Base-by-base conservation (phyloP, 2,797 vertebrate genomes). In the Vespertilio murinus region DNA sequence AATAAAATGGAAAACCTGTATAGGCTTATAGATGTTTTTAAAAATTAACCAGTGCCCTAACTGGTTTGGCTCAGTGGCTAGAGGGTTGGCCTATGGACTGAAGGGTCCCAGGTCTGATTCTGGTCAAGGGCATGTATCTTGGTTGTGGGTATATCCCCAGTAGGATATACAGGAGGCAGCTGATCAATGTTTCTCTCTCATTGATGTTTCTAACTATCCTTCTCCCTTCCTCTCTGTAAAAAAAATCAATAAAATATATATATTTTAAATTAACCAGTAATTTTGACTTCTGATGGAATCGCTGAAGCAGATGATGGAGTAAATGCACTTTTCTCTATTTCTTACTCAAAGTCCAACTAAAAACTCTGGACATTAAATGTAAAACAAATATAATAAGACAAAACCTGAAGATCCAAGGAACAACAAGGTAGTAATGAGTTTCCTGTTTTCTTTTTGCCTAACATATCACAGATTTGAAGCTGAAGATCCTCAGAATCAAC, bases 211-310 rank as follows among this genome's bases (percentile, higher is more conserved):
- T 54, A 22, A 22, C 20, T 54, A 54, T 54, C 52, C 18, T 20
- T 54, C 52, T 54, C 52, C 52, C 52, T 54, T 22, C 20, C 8
- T 54, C 52, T 54, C 52, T 54, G 20, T 54, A 11, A 42, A 54
- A 54, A 54, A 54, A 54, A 8, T 54, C 20, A 54, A 22, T 22
- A 54, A 52, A 54, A 54, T 54, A 9, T 54, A 54, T 54, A 25
- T 82, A 73, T 93, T 73, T 25, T 87, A 94, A 94, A 40, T 79
- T 35, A 78, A 69, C 22, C 11, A 82, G 30, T 56, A 49, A 88
- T 77, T 95, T 59, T 84, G 22, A 80, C 10, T 92, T 86, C 18
- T 86, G 61, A 67, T 74, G 6, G 47, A 86, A 42, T 69, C 69
- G 23, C 38, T 88, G 38, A n/a, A 81, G 30, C 47, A n/a, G 16